A percentile compares a stretch with the other conserved stretches of the same genome.
Conservation (phyloP, 2,797 vertebrate species). For the Phrynocephalus forsythii region DNA sequence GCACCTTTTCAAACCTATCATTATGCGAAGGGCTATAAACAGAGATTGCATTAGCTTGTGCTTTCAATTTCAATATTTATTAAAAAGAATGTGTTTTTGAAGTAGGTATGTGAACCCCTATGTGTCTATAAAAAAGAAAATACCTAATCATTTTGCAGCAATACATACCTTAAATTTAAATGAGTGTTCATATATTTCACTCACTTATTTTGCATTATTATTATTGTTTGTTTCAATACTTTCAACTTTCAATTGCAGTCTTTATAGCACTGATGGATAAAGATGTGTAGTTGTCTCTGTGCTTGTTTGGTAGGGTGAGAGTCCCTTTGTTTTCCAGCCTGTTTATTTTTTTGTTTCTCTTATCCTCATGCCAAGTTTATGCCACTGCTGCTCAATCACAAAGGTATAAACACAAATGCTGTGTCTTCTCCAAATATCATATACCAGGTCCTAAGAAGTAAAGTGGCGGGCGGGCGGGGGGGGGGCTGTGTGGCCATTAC, state of each 20-base stretch:
- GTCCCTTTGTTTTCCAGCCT: conserved; percentile 33
- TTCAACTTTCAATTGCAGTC: conserved; percentile 37
- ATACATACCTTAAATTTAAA: conserved; percentile 1
- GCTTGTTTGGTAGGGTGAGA: conserved; percentile 28
- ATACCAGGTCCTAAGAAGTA: conserved; percentile 58
- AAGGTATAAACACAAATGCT: conserved; percentile 60
- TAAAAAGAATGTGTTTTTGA: conserved; percentile 34
- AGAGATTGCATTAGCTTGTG: conserved; percentile 51
- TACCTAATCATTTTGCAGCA: background rate
- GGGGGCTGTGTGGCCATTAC: no score
- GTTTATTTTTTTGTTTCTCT: no score
- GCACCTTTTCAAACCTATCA: conserved; percentile 67
- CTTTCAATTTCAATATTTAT: conserved; percentile 68
- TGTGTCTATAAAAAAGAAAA: conserved; percentile 5
- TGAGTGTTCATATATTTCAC: conserved; percentile 40
- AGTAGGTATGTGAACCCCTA: conserved; percentile 28
- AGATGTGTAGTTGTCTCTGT: conserved; percentile 6
- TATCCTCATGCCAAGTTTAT: no score
- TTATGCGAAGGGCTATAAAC: conserved; percentile 64
- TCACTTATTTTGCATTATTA: conserved; percentile 51
- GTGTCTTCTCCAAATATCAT: conserved; percentile 64
- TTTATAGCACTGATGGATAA: background rate
- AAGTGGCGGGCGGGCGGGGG: no score
- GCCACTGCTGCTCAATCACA: background rate
- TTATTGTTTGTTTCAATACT: conserved; percentile 53